Evolutionary conservation across 2,797 vertebrate genomes (phyloP).

Genomic region (Pantherophis vulpinus): DNA sequence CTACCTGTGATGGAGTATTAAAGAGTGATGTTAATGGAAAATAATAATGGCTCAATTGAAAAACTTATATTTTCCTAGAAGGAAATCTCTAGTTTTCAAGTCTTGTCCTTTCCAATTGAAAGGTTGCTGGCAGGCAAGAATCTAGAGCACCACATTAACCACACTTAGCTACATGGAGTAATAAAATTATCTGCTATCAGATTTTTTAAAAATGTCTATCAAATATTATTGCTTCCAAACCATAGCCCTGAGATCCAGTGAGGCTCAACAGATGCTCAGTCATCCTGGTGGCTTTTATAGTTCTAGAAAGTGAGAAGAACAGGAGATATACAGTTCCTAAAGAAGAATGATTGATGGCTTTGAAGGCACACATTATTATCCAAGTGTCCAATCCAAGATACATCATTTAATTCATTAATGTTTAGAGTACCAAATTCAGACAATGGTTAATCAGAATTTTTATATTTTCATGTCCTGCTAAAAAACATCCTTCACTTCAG

Average conservation of each 20-base stretch:
- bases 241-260: not conserved
- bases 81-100: not conserved
- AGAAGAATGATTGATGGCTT: not conserved
- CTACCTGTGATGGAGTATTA: not conserved
- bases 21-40: not conserved
- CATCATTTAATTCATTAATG: not conserved
- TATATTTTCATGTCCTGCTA: not conserved
- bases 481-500: not conserved
- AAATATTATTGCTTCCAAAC: not conserved
- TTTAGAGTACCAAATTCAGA: not conserved
- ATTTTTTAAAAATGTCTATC: not conserved
- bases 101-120: not conserved
- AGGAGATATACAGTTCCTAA: not conserved
- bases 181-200: not conserved
- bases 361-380: not conserved
- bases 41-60: not conserved
- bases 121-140: not conserved
- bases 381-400: not conserved
- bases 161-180: not conserved
- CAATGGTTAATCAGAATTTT: not conserved
- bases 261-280: not conserved
- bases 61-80: not conserved
- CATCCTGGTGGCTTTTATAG: not conserved
- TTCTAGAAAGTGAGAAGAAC: not conserved
- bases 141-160: not conserved